These are phyloP conservation scores for Otis tarda DNA, from an alignment of 2,113 vertebrate species.

Conservation along the genomic window DNA sequence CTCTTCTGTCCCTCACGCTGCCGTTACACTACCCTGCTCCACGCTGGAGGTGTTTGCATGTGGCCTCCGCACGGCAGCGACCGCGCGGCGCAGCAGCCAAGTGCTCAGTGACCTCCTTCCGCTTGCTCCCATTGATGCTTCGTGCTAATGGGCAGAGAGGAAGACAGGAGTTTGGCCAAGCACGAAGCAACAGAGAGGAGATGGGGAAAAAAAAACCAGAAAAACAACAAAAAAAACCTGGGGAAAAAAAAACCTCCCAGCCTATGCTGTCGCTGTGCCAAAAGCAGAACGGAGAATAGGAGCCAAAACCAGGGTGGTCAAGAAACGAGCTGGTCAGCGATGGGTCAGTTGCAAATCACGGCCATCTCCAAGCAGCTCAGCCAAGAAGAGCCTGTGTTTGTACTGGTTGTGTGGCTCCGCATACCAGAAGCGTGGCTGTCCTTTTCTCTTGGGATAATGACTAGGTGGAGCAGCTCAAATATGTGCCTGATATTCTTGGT, in stretches of 20 bases:
- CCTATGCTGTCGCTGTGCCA: not conserved
- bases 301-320: slow-evolving; percentile 40
- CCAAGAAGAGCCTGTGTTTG: slow-evolving; percentile 34
- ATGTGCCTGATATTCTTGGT: slow-evolving; percentile 22
- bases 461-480: slow-evolving; percentile 50
- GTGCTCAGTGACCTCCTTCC: slow-evolving; percentile 31
- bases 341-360: slow-evolving; percentile 18
- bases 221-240: not conserved
- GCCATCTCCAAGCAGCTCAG: not conserved
- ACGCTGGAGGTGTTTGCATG: not conserved
- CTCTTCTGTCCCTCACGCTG: not conserved
- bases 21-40: accelerated
- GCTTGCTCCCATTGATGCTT: not conserved
- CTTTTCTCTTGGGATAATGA: slow-evolving; percentile 30
- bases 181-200: not conserved
- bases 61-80: not conserved
- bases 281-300: not conserved
- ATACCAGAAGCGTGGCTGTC: slow-evolving; percentile 40
- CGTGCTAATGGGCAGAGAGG: not conserved
- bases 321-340: not conserved
- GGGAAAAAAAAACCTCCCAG: not conserved
- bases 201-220: not conserved
- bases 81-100: not conserved
- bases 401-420: slow-evolving; percentile 11
- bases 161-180: slow-evolving; percentile 41